Base-by-base conservation (phyloP, 1,140 invertebrate species). In the Drosophila funebris region DNA sequence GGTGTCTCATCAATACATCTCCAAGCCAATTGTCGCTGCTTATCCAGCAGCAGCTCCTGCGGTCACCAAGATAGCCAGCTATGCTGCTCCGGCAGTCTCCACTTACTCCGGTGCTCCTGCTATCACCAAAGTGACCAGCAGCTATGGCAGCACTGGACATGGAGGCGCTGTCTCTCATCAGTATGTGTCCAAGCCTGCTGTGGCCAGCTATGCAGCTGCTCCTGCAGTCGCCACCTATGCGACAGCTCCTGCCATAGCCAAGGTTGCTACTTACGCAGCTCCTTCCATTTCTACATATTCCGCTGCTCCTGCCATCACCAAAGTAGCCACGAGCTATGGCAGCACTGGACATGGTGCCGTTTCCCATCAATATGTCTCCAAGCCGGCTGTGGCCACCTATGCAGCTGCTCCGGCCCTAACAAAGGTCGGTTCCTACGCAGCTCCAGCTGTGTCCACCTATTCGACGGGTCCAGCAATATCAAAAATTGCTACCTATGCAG, bases 1-100 rank as follows among this genome's bases (percentile, higher is more conserved):
- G 13, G 48, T 90, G 3, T 90, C 88, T 1, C 89, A 90, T 73
- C 89, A 90, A 24, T 77, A 87, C 27, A 70, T 90, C 0, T 84
- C 87, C 3, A 78, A 81, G 31, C 83, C 87, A 2, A 66, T 66
- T 64, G 60, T 75, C 2, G 67, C 68, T 11, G 60, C 72, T 6
- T 66, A 41, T 44, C 57, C 66, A 27, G 50, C 76, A 0, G 27
- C 71, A 0, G 78, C 31, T 16, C 84, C 84, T 4, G 58, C 61
- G 0, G 33, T 74, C 0, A 57, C 63, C 9, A 80, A 77, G 31
- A 11, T 71, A 6, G 50, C 62, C 2, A 46, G 46, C 18, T 75
- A 73, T 33, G 68, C 67, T 3, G 68, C 57, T 11, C 78, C 78
- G 2, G 57, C 69, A 20, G 29, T 78, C 0, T 41, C 61, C 39